phyloP scores from a whole-genome alignment of 2,113 vertebrate species.

The Furnarius figulus region DNA sequence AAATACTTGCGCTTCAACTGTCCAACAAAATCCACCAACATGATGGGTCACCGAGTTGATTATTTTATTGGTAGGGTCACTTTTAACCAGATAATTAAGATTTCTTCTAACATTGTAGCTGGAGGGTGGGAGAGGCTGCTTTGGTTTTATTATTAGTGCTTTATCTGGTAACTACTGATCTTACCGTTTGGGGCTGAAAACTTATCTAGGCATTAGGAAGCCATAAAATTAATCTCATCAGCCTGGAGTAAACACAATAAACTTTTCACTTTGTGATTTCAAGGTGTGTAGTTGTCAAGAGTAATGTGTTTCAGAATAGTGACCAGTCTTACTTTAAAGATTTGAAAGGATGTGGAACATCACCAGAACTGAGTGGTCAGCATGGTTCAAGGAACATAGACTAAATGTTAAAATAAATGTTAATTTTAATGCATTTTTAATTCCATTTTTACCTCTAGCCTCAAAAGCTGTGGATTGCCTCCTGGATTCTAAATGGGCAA shows the following conservation, averaged over 20 bases:
- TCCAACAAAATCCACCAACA: conserved; percentile 97
- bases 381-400: neutral
- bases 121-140: neutral
- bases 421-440: neutral
- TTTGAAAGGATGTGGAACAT: neutral
- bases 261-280: neutral
- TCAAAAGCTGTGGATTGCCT: conserved; percentile 98
- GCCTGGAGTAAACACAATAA: neutral
- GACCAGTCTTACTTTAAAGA: neutral
- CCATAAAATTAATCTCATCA: neutral
- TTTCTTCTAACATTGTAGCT: neutral
- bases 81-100: neutral
- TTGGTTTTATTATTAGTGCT: neutral
- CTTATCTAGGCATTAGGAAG: neutral
- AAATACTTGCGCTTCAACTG: conserved; percentile 98
- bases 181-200: neutral
- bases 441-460: conserved; percentile 69
- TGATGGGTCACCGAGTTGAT: conserved; percentile 97
- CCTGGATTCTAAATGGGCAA: conserved; percentile 98
- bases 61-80: conserved; percentile 91
- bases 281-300: neutral
- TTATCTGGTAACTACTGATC: neutral
- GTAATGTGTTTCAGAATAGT: neutral
- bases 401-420: neutral
- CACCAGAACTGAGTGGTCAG: neutral